A percentile compares a stretch with the other conserved stretches of the same genome.
These are phyloP conservation scores for Kradibia gibbosae DNA, from an alignment of 1,140 invertebrate species.

Conservation along the genomic window DNA sequence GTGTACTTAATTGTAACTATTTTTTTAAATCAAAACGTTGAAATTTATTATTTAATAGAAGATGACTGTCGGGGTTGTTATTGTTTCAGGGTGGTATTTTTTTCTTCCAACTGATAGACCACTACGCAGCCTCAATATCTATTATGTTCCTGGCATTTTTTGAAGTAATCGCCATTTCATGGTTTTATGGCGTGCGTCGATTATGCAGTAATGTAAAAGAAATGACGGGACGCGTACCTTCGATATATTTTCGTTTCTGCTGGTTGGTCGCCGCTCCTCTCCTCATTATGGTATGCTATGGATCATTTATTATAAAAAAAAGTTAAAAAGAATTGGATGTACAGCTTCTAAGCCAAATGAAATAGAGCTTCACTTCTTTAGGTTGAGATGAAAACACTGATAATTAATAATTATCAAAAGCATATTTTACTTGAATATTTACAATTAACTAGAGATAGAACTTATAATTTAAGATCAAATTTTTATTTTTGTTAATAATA, in stretches of 20 bases:
- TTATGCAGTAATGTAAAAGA: slow-evolving; percentile 87
- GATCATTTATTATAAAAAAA: not conserved
- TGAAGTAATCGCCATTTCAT: slow-evolving; percentile 90
- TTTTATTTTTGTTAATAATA: too few species aligned
- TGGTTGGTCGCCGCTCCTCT: slow-evolving; percentile 88
- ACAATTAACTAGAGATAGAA: too few species aligned
- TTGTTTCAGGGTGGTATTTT: slow-evolving; percentile 87
- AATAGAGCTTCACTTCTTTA: too few species aligned
- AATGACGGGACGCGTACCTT: slow-evolving; percentile 88
- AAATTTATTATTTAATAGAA: not conserved
- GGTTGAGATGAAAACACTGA: too few species aligned
- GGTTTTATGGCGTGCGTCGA: slow-evolving; percentile 91
- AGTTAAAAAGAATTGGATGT: not conserved
- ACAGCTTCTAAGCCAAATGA: too few species aligned
- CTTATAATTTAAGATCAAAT: too few species aligned
- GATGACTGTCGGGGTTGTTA: slow-evolving; percentile 26
- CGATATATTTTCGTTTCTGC: slow-evolving; percentile 86
- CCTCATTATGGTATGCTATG: slow-evolving; percentile 81
- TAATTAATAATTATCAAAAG: too few species aligned
- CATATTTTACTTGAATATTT: too few species aligned
- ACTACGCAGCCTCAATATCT: slow-evolving; percentile 91
- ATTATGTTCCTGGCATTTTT: slow-evolving; percentile 94
- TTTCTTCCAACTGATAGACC: slow-evolving; percentile 93
- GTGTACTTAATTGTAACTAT: too few species aligned
- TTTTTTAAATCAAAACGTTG: not conserved